Evolutionary conservation across 1,140 invertebrate species (phyloP).

Genomic region (Leptonema lineaticorne): DNA sequence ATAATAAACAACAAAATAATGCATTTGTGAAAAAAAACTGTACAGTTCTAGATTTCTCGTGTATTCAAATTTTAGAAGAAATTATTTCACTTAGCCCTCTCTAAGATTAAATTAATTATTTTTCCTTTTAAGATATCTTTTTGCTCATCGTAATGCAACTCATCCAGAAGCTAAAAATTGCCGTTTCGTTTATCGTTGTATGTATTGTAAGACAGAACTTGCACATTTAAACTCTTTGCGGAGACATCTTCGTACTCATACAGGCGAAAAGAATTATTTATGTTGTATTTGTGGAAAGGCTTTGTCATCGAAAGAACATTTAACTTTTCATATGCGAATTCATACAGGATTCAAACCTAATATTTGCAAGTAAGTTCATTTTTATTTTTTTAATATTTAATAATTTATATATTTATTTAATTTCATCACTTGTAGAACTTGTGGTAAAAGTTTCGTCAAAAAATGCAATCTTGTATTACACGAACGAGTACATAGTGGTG

Average conservation of each 20-base stretch:
- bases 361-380: conserved; percentile 57
- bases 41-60: neutral
- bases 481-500: conserved; percentile 64
- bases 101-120: neutral
- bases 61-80: neutral
- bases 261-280: conserved; percentile 61
- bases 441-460: conserved; percentile 64
- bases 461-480: conserved; percentile 64
- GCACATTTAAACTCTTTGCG: conserved; percentile 58
- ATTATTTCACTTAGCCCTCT: too few relatives aligned
- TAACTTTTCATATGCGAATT: conserved; percentile 70
- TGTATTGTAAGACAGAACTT: conserved; percentile 53
- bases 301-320: conserved; percentile 67
- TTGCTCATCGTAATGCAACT: conserved; percentile 47
- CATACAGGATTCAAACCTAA: conserved; percentile 75
- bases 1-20: neutral
- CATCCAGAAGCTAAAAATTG: conserved; percentile 49
- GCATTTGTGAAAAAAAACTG: neutral
- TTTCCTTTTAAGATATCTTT: conserved; percentile 44
- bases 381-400: conserved; percentile 7
- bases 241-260: conserved; percentile 63
- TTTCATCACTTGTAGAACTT: conserved; percentile 54
- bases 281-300: conserved; percentile 79
- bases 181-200: conserved; percentile 50
- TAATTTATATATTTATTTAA: neutral